These are phyloP conservation scores for Lepidocyrtoides sp. DNA, from an alignment of 2,888 invertebrate species.

Conservation along the genomic window DNA sequence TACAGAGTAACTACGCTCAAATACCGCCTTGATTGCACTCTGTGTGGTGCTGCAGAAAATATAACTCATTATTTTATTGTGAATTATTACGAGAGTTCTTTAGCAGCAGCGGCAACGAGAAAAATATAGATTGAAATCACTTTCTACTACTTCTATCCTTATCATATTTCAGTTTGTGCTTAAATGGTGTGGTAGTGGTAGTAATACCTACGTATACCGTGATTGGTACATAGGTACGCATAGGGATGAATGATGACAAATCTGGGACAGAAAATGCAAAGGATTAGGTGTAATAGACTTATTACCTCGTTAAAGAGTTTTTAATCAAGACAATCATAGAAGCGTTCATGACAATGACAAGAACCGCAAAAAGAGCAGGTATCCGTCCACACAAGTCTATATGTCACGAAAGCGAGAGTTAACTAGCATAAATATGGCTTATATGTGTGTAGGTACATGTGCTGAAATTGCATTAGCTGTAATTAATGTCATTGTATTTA, in stretches of 20 bases:
- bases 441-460: too few species aligned
- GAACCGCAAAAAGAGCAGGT: neutral
- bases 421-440: too few species aligned
- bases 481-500: neutral
- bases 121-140: conserved; percentile 7
- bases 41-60: neutral
- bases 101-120: neutral
- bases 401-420: too few species aligned
- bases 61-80: neutral
- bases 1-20: too few species aligned
- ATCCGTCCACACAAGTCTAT: too few species aligned
- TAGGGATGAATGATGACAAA: neutral
- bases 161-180: too few species aligned
- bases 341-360: conserved; percentile 20
- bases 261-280: neutral
- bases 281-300: too few species aligned
- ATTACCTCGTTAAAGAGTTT: too few species aligned
- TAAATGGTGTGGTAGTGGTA: too few species aligned
- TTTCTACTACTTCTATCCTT: neutral
- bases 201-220: too few species aligned
- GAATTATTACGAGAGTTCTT: neutral
- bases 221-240: neutral
- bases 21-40: too few species aligned
- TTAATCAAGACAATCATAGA: too few species aligned
- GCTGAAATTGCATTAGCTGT: neutral